phyloP scores from a whole-genome alignment of 2,113 vertebrate species.

The Amblyopsis rosae region DNA sequence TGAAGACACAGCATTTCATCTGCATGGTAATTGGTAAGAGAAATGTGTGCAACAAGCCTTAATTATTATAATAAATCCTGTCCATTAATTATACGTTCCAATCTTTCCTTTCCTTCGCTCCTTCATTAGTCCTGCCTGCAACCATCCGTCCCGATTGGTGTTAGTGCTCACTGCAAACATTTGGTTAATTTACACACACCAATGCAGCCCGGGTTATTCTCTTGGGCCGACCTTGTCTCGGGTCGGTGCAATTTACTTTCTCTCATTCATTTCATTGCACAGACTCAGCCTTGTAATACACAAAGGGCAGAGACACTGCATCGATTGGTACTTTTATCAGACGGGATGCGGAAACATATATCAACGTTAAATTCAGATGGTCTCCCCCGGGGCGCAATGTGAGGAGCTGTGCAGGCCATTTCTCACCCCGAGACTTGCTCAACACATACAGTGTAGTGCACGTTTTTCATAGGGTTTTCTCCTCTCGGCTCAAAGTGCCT shows the following conservation, averaged over 20 bases:
- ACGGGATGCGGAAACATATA: constrained; percentile 17
- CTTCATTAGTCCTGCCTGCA: not conserved
- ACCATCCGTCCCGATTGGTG: not conserved
- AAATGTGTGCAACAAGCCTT: constrained; percentile 4
- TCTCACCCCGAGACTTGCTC: not conserved
- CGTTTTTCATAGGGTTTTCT: not conserved
- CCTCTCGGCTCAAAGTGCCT: too few relatives aligned
- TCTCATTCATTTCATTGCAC: not conserved
- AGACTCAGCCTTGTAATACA: not conserved
- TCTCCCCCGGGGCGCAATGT: not conserved
- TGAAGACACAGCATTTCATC: constrained; percentile 8
- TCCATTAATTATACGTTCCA: not conserved
- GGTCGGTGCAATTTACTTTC: constrained; percentile 1
- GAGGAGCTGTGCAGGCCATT: not conserved
- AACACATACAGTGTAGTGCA: not conserved
- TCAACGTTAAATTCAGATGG: constrained; percentile 9
- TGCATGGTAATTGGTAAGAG: constrained; percentile 33
- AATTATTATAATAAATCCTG: not conserved
- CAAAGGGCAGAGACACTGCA: not conserved
- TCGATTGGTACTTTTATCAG: not conserved
- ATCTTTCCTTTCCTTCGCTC: not conserved
- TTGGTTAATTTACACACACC: not conserved
- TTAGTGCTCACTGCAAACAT: not conserved
- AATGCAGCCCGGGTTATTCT: not conserved
- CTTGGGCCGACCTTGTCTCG: not conserved